Evolutionary conservation across 2,113 vertebrate species (phyloP).

Genomic region (Gymnogyps californianus): DNA sequence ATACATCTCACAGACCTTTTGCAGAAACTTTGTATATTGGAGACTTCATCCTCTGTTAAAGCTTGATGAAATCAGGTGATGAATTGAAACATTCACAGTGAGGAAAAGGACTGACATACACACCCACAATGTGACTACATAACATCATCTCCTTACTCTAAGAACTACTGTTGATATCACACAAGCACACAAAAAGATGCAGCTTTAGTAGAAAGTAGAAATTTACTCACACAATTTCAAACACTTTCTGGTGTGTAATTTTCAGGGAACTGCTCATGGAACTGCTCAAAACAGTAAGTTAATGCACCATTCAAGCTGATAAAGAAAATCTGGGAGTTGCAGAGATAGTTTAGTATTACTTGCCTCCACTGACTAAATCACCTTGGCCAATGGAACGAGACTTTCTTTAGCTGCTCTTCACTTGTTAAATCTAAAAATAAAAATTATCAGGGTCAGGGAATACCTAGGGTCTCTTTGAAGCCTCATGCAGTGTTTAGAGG

Average conservation of each 20-base stretch:
- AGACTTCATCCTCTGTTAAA: neutral
- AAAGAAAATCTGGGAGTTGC: neutral
- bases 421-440: neutral
- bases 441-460: neutral
- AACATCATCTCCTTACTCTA: neutral
- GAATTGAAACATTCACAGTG: neutral
- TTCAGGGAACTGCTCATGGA: neutral
- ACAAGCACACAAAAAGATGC: neutral
- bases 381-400: neutral
- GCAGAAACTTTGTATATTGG: neutral
- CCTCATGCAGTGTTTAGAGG: neutral
- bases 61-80: neutral
- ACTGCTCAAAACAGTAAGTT: neutral
- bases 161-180: neutral
- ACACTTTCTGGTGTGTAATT: neutral
- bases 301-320: neutral
- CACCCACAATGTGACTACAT: neutral
- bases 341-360: neutral
- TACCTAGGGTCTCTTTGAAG: neutral
- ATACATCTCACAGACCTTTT: neutral
- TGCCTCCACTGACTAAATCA: neutral
- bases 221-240: neutral
- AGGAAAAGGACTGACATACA: neutral
- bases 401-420: neutral
- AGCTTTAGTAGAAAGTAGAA: neutral